These are phyloP conservation scores for Muntiacus reevesi DNA, from an alignment of 2,113 vertebrate species.

Conservation along the genomic window DNA sequence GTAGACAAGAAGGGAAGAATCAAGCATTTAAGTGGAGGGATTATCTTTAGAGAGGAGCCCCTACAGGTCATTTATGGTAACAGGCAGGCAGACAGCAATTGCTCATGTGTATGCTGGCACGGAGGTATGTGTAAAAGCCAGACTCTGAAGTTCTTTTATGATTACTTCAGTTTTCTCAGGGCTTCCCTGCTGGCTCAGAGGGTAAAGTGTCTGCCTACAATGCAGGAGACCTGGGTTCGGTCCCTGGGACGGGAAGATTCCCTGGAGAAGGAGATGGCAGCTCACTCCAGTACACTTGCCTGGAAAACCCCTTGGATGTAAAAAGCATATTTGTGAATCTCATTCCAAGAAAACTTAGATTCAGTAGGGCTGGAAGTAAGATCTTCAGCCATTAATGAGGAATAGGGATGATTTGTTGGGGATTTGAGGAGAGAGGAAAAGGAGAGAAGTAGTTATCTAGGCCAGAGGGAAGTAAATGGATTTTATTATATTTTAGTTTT, in stretches of 20 bases:
- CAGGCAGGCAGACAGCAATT: background rate
- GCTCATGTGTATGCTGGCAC: background rate
- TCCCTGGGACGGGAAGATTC: no score
- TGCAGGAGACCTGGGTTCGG: no score
- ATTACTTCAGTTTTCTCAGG: slow-evolving; percentile 2
- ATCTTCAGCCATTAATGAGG: slow-evolving; percentile 2
- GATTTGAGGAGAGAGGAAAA: background rate
- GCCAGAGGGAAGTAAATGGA: background rate
- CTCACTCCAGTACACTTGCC: no score
- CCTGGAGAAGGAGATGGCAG: no score
- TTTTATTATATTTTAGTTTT: background rate
- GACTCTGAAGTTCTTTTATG: background rate
- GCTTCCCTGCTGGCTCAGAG: no score
- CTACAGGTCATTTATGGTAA: background rate
- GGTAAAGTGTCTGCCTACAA: no score
- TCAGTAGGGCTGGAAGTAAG: slow-evolving; percentile 9
- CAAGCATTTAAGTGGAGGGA: background rate
- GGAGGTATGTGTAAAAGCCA: background rate
- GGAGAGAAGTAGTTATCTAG: background rate
- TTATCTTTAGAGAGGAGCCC: background rate
- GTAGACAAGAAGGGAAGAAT: background rate
- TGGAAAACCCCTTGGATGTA: no score
- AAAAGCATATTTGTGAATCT: no score
- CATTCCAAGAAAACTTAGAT: no score
- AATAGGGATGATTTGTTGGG: background rate